These are phyloP conservation scores for Pithys albifrons DNA, from an alignment of 2,113 vertebrate genomes.

Conservation along the genomic window DNA sequence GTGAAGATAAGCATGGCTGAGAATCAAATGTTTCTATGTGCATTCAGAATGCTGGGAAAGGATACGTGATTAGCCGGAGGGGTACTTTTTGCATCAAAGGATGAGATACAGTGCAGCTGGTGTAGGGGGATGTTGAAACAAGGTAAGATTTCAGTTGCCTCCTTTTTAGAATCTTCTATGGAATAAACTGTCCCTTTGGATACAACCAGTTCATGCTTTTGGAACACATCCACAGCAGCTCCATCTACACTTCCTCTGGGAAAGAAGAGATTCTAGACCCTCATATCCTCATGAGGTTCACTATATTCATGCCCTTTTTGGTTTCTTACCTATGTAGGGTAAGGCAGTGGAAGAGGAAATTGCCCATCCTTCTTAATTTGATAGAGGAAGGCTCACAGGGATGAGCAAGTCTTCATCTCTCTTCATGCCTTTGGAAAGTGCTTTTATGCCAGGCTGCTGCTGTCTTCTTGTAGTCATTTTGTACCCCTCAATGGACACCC, in stretches of 20 bases:
- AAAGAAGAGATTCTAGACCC: background rate
- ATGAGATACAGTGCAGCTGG: background rate
- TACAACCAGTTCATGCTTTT: background rate
- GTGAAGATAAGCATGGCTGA: background rate
- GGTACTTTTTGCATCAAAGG: background rate
- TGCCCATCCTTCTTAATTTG: background rate
- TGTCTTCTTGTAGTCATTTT: background rate
- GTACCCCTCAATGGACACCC: rapidly evolving
- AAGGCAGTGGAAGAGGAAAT: background rate
- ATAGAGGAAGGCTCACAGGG: background rate
- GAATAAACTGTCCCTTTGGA: background rate
- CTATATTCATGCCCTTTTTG: background rate
- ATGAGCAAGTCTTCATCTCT: background rate
- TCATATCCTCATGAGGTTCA: background rate
- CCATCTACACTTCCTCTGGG: background rate
- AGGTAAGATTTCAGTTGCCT: background rate
- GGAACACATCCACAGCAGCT: background rate
- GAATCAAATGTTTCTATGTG: background rate
- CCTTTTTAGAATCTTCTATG: background rate
- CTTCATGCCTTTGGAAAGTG: background rate
- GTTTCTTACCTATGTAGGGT: background rate
- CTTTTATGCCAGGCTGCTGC: background rate
- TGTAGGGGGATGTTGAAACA: background rate
- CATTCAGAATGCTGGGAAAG: background rate
- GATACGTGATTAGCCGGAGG: background rate